Conservation (phyloP, 2,888 invertebrate species). For the Stenurella melanura region DNA sequence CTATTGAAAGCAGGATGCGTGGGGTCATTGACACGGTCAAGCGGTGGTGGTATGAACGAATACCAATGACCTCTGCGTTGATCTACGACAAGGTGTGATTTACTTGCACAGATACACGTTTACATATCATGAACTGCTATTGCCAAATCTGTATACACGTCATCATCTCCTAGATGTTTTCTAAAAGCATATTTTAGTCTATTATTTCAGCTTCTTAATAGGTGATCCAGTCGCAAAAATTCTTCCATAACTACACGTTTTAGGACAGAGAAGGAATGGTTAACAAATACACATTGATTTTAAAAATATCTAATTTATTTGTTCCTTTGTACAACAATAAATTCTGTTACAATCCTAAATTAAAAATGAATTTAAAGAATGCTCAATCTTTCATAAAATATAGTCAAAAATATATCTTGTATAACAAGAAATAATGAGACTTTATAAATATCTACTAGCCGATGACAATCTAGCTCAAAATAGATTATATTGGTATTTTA, state of each 20-base stretch:
- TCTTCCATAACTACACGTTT: background rate
- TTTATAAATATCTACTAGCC: constrained; percentile 3
- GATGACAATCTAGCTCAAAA: background rate
- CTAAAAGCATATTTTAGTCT: no score
- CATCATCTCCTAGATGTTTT: no score
- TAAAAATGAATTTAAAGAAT: constrained; percentile 40
- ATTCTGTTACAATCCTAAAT: constrained; percentile 32
- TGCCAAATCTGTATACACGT: no score
- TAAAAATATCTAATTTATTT: constrained; percentile 57
- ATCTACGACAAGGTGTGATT: no score
- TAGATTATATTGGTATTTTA: background rate
- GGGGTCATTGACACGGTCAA: no score
- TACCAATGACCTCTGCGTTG: no score
- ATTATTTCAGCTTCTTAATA: no score
- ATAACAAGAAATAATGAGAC: constrained; percentile 52
- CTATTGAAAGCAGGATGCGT: no score
- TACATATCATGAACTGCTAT: no score
- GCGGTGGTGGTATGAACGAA: no score
- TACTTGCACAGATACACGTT: no score
- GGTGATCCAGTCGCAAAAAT: no score
- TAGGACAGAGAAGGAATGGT: background rate
- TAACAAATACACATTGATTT: constrained; percentile 18
- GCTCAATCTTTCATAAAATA: constrained; percentile 9
- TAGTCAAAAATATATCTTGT: constrained; percentile 42
- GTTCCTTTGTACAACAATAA: constrained; percentile 55